Base-by-base conservation (phyloP, 2,888 invertebrate genomes). In the Acronicta leporina region DNA sequence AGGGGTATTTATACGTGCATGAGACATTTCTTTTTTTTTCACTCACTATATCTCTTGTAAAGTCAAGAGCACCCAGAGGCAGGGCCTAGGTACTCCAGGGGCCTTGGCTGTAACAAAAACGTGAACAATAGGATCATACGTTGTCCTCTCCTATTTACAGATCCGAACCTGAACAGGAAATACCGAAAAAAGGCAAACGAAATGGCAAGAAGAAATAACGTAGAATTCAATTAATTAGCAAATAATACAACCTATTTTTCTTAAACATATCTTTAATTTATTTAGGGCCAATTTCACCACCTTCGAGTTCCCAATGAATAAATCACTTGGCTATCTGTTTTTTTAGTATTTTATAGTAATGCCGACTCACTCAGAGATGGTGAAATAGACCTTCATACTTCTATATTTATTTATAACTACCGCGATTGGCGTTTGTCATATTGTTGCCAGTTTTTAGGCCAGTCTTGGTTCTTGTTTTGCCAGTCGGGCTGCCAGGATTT, bases 161-260 rank as follows among this genome's bases (percentile, higher is more conserved):
- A 58, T 92, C 92, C 2, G 91, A 92, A 42, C 88, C 92, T 4
- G 91, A 92, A 56, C 81, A 86, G 0, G 92, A 92, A 75, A 41
- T 81, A 52, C 77, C 75, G 62, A 67, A 82, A 15, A 92, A 90
- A 80, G 83, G 83, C 42, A 91, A 88, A 79, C 75, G 83, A 6
- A 88, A 87, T 25, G 85, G 77, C 54, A 90, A 87, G 73, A 88
- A 88, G 73, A 88, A 89, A 70, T 83, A 74, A 55, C 46, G 4
- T 72, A 69, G 62, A 43, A 47, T 61, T 48, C 45, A 63, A 48
- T 61, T 48, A 47, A 63, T 30, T 51, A 66, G 10, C n/a, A 47
- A 60, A 68, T 62, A 63, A 70, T 62, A 46, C n/a, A 46, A 43
- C 49, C 1, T n/a, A 33, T 52, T 53, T 59, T 59, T 61, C 38